Conservation (phyloP, 2,113 vertebrate species). For the Oreocharis arfaki region DNA sequence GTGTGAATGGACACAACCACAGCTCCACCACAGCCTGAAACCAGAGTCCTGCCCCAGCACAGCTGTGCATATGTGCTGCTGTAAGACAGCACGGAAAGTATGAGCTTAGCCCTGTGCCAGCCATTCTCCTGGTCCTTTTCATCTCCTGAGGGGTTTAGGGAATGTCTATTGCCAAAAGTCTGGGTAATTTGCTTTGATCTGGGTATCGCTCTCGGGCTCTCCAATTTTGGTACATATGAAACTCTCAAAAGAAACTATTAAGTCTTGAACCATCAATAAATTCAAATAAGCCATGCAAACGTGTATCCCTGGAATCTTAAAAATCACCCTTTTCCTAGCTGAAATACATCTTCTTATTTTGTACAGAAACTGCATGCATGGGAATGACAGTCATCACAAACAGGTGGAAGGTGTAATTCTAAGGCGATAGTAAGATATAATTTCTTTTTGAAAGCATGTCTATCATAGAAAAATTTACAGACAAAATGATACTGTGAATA, state of each 20-base stretch:
- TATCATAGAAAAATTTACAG: neutral
- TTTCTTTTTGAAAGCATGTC: neutral
- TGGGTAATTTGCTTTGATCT: neutral
- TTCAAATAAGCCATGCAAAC: neutral
- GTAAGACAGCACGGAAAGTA: neutral
- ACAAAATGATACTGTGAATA: neutral
- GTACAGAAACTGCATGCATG: neutral
- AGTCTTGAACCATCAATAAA: neutral
- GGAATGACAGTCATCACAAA: neutral
- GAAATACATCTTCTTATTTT: neutral
- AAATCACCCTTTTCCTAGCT: neutral
- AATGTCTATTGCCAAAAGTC: neutral
- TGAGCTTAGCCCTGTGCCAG: neutral
- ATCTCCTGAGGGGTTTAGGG: neutral
- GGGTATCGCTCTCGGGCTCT: neutral
- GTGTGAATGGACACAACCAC: neutral
- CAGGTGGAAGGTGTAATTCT: neutral
- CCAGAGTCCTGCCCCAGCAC: neutral
- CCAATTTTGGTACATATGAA: neutral
- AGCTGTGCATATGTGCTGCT: accelerated
- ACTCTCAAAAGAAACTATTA: neutral
- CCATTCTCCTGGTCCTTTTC: neutral
- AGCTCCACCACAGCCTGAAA: neutral
- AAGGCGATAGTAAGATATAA: neutral
- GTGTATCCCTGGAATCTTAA: neutral